These are phyloP conservation scores for Apodemia zela DNA, from an alignment of 2,888 invertebrate species.

Conservation along the genomic window DNA sequence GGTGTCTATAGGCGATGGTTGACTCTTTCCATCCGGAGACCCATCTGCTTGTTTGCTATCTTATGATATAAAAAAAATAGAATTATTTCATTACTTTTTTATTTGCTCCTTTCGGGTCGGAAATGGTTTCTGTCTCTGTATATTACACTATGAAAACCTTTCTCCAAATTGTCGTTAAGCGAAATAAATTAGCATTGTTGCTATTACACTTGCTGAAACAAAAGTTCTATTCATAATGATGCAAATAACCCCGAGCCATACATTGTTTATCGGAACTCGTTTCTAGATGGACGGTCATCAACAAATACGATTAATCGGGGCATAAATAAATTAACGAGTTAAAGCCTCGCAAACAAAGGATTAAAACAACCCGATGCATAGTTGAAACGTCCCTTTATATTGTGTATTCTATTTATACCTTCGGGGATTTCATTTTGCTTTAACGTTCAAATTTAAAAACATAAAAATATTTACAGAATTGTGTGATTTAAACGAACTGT, in stretches of 20 bases:
- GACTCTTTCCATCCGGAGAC: no score
- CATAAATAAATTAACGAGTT: conserved; percentile 22
- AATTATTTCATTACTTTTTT: no score
- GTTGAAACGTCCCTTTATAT: neutral
- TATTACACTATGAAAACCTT: no score
- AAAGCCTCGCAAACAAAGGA: conserved; percentile 10
- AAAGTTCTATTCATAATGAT: neutral
- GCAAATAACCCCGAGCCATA: conserved; percentile 4
- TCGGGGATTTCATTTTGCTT: neutral
- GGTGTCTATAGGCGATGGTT: no score
- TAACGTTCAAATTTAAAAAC: no score
- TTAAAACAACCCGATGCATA: neutral
- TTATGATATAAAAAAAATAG: no score
- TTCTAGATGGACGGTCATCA: conserved; percentile 20
- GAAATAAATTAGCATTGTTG: neutral
- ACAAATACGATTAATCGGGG: conserved; percentile 21
- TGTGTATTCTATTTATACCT: neutral
- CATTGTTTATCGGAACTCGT: conserved; percentile 15
- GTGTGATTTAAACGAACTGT: no score
- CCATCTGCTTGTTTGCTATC: no score
- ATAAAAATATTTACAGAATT: no score
- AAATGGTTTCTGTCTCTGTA: no score
- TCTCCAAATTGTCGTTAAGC: no score
- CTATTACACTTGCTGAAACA: neutral
- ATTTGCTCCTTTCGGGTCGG: no score